These are phyloP conservation scores for Tetramorium simillimum DNA, from an alignment of 1,140 invertebrate species.

Conservation along the genomic window DNA sequence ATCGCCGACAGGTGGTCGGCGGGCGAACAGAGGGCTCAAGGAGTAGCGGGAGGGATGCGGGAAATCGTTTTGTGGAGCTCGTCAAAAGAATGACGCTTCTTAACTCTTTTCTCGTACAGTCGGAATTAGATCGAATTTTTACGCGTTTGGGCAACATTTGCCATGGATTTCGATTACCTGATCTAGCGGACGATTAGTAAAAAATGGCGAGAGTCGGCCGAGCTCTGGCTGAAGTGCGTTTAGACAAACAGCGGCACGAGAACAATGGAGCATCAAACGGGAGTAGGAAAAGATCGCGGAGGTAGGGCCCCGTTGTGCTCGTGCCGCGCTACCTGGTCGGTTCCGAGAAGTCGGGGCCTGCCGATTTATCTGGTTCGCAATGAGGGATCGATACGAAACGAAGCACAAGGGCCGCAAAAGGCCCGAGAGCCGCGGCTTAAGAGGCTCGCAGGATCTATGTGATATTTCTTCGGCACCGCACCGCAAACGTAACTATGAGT, in stretches of 20 bases:
- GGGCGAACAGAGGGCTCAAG: background rate
- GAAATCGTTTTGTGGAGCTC: slow-evolving; percentile 6
- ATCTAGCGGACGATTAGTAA: background rate
- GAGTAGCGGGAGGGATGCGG: background rate
- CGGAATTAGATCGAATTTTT: background rate
- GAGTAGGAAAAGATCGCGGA: slow-evolving; percentile 30
- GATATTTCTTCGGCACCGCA: slow-evolving; percentile 4
- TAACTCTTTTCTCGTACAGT: background rate
- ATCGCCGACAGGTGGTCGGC: slow-evolving; percentile 61
- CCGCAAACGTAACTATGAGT: background rate
- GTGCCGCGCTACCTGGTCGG: slow-evolving; percentile 76
- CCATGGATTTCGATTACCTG: background rate
- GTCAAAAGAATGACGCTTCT: background rate
- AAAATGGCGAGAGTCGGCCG: background rate
- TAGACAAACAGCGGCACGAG: background rate
- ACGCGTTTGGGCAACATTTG: background rate
- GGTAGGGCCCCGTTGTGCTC: slow-evolving; percentile 43
- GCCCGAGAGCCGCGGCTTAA: background rate
- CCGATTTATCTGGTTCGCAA: slow-evolving; percentile 81
- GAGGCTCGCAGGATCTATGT: background rate
- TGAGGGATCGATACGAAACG: slow-evolving; percentile 74
- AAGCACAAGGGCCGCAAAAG: slow-evolving; percentile 42
- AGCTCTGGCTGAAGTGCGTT: background rate
- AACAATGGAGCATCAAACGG: slow-evolving; percentile 45
- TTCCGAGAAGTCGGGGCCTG: slow-evolving; percentile 76